Percentiles rank a stretch among this genome's conserved stretches.
phyloP scores from a whole-genome alignment of 2,888 invertebrate genomes.

The Frankliniella intonsa region DNA sequence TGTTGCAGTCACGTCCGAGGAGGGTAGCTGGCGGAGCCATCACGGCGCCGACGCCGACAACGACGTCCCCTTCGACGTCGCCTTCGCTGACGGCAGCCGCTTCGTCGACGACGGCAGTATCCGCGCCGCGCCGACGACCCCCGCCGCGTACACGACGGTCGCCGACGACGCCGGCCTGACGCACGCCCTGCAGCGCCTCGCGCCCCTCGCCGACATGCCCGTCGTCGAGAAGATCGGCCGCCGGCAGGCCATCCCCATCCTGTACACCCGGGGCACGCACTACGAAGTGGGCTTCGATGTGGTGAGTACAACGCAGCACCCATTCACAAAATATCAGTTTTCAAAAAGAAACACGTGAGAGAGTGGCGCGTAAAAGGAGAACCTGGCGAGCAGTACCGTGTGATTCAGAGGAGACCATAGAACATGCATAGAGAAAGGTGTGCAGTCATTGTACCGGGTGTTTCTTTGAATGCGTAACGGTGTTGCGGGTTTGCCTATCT shows the following conservation, averaged over 20 bases:
- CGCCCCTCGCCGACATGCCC: constrained; percentile 41
- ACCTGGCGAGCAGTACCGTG: too few relatives aligned
- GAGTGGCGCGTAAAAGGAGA: too few relatives aligned
- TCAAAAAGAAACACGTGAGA: too few relatives aligned
- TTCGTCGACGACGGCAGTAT: background rate
- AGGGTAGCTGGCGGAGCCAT: background rate
- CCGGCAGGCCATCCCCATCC: constrained; percentile 67
- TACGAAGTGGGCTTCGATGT: constrained; percentile 84
- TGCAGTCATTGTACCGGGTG: too few relatives aligned
- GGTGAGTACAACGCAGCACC: constrained; percentile 55
- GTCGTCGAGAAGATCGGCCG: constrained; percentile 59
- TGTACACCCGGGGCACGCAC: constrained; percentile 73
- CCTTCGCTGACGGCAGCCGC: background rate
- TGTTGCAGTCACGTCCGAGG: constrained; percentile 7
- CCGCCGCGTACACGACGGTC: background rate
- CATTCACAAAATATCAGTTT: background rate
- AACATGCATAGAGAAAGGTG: too few relatives aligned
- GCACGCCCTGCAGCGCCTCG: background rate
- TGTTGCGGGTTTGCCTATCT: too few relatives aligned
- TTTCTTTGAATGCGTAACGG: too few relatives aligned
- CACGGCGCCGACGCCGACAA: background rate
- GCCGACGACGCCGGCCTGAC: background rate
- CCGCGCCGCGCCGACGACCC: background rate
- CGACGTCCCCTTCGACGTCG: background rate
- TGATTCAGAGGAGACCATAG: too few relatives aligned